phyloP scores from a whole-genome alignment of 1,140 invertebrate genomes.

The Hesperophylax magnus region DNA sequence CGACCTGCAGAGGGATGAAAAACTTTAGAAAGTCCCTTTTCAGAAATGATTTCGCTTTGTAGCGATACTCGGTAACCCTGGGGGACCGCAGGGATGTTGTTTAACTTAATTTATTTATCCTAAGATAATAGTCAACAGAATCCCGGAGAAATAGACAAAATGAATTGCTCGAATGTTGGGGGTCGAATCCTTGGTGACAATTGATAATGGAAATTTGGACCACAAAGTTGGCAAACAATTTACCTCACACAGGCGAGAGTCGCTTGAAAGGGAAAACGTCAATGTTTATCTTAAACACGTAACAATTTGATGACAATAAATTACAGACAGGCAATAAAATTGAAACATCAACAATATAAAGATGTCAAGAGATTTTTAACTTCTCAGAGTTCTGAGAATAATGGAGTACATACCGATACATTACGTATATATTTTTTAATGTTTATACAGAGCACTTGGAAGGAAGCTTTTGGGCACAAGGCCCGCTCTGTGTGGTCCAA shows the following conservation, averaged over 20 bases:
- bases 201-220: background rate
- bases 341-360: background rate
- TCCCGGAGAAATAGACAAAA: conserved; percentile 19
- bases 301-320: background rate
- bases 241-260: conserved; percentile 5
- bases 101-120: conserved; percentile 35
- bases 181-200: conserved; percentile 20
- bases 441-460: background rate
- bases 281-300: conserved; percentile 9
- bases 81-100: conserved; percentile 29
- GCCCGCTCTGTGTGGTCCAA: conserved; percentile 33
- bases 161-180: background rate
- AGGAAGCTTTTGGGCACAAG: conserved; percentile 21
- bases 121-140: conserved; percentile 32
- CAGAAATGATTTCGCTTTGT: conserved; percentile 31
- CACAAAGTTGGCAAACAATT: conserved; percentile 23
- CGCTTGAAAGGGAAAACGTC: background rate
- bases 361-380: background rate
- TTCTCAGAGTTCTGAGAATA: too few species aligned
- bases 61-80: conserved; percentile 14
- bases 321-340: conserved; percentile 6
- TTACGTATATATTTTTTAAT: too few species aligned
- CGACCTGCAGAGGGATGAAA: conserved; percentile 14
- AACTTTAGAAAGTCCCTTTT: conserved; percentile 37
- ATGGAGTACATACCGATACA: too few species aligned